These are phyloP conservation scores for Hucho hucho DNA, from an alignment of 2,113 vertebrate genomes.

Conservation along the genomic window DNA sequence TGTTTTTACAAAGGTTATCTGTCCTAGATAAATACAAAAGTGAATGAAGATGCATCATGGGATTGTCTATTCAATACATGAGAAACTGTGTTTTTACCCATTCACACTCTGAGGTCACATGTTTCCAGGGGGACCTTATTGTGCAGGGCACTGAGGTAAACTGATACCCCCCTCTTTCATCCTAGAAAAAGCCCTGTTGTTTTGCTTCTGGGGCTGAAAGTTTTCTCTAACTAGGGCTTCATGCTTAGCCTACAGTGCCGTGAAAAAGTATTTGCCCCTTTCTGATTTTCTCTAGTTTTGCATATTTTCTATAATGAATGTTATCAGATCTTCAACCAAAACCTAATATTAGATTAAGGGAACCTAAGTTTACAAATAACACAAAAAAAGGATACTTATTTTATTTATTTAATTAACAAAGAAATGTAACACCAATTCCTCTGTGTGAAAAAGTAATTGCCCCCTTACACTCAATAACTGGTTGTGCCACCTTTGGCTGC, in stretches of 20 bases:
- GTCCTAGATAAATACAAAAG: not conserved
- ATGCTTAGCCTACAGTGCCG: slow-evolving; percentile 18
- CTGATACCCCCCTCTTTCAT: slow-evolving; percentile 61
- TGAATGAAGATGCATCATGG: not conserved
- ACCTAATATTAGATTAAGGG: no score
- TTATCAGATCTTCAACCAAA: no score
- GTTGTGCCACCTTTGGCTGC: no score
- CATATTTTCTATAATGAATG: no score
- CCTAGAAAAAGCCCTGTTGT: slow-evolving; percentile 53
- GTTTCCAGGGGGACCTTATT: slow-evolving; percentile 59
- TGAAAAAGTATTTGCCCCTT: no score
- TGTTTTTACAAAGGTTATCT: not conserved
- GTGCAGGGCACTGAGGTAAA: slow-evolving; percentile 56
- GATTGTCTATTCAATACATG: slow-evolving; percentile 29
- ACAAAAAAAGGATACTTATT: no score
- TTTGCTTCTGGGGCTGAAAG: slow-evolving; percentile 36
- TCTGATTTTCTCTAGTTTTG: no score
- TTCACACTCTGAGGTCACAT: slow-evolving; percentile 37
- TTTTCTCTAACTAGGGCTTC: slow-evolving; percentile 28
- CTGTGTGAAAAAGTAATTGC: no score
- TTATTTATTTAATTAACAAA: no score
- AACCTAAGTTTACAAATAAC: no score
- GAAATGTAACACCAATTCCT: no score
- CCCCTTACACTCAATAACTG: no score
- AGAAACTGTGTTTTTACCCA: slow-evolving; percentile 46